Evolutionary conservation across 2,113 vertebrate genomes (phyloP), one percentile per base, ranked within the genome.

Genomic region (Toxostoma redivivum): DNA sequence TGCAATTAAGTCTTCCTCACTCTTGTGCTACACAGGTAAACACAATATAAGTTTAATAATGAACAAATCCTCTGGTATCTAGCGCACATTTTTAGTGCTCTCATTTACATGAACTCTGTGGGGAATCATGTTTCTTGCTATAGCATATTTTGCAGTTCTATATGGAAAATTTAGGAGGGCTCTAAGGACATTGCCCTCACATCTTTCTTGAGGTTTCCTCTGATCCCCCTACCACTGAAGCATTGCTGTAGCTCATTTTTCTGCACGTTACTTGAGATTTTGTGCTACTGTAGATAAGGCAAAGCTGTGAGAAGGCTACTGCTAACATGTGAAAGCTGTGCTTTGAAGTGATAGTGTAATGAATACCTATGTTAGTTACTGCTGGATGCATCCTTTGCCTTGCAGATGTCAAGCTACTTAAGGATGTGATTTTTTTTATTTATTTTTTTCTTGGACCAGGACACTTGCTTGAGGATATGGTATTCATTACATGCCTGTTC

Each of bases 1-100:
- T 95, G 93, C 96, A 97, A 90, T 97, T 96, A 97, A 91, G 57
- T 95, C 50, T 67, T 94, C 54, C 67, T 91, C 94, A 86, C 19
- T 86, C 83, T 81, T 33, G 93, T 25, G 58, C 86, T 92, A 95
- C 83, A 93, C 74, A 95, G 88, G 73, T 97, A 95, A 91, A 88
- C 88, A 94, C 90, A 92, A 66, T 73, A 24, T 83, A 93, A 70
- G 88, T 92, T 92, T 92, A 94, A 95, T 95, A 97, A 97, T 73
- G 77, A 96, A 90, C 78, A 97, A 89, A 93, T 95, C 94, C 91
- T 96, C 56, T 90, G 91, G 53, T 92, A 94, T 93, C 83, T 81
- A 82, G 83, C 91, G 81, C 77, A 92, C 31, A 74, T 84, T 86
- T 95, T 90, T 80, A 95, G 86, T 96, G 77, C 38, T 88, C 57